phyloP scores from a whole-genome alignment of 1,140 invertebrate genomes.

The Cherax quadricarinatus region DNA sequence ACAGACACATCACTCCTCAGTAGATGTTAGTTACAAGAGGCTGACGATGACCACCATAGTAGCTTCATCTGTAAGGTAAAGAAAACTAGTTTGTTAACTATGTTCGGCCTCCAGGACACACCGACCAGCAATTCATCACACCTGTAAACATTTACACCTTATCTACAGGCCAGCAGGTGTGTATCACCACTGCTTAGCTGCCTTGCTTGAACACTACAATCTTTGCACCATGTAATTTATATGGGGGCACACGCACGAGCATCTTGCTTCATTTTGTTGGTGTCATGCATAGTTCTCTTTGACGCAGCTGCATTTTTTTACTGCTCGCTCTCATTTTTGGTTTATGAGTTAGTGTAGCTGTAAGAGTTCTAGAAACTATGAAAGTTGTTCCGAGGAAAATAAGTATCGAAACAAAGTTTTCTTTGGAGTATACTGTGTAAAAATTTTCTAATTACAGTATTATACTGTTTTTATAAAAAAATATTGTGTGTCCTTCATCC shows the following conservation, averaged over 20 bases:
- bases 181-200: conserved; percentile 38
- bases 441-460: no score
- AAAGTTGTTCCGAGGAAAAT: background rate
- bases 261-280: conserved; percentile 38
- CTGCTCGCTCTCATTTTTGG: conserved; percentile 8
- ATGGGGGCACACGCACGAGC: conserved; percentile 38
- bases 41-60: conserved; percentile 14
- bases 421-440: no score
- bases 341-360: conserved; percentile 4
- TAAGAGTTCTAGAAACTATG: background rate
- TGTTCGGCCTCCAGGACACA: conserved; percentile 12
- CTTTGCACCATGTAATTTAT: conserved; percentile 27
- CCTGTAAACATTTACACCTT: conserved; percentile 17
- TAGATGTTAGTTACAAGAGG: conserved; percentile 31
- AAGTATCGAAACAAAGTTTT: background rate
- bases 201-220: conserved; percentile 39
- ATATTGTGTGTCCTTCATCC: no score
- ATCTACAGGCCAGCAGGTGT: conserved; percentile 25
- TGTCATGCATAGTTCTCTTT: conserved; percentile 19
- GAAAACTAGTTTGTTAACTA: conserved; percentile 5
- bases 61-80: conserved; percentile 21
- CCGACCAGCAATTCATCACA: conserved; percentile 1
- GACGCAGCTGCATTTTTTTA: conserved; percentile 24
- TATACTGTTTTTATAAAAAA: no score
- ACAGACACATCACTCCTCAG: background rate